Base-by-base conservation (phyloP, 2,888 invertebrate genomes). In the Laothoe populi region DNA sequence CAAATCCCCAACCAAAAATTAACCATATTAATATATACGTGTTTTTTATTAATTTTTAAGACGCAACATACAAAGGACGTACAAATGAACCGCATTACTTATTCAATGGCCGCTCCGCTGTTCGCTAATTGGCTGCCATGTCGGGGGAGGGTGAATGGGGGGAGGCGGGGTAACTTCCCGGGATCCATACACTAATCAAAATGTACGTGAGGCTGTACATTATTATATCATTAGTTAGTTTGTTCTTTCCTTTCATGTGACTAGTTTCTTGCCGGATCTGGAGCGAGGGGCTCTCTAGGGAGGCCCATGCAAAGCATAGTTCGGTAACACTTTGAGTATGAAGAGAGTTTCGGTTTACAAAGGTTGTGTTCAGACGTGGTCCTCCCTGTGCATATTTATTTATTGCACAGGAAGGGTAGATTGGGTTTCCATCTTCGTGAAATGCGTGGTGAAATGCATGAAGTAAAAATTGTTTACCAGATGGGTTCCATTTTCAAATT, bases 51-150 rank as follows among this genome's bases (percentile, higher is more conserved):
- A 26, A 19, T 53, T 45, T 5, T 4, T 40, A 65, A 64, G 62
- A 62, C 31, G 44, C 35, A 40, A 26, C 59, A 45, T 65, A 57
- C 61, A 60, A 66, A 66, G 57, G 65, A 66, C 60, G 44, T 61
- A 64, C 60, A 64, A 63, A 46, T 35, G 23, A 59, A 65, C 60
- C 63, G 16, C 63, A 67, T 65, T 26, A 66, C 57, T 44, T 60
- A 72, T 74, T 72, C 64, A 70, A 66, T 64, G 67, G 64, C 63
- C 64, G 65, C 45, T 62, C 60, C 31, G 57, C 48, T 57, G 63
- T 65, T 63, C 62, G 66, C 62, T 70, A 72, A 74, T 71, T 71
- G 70, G 69, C 63, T 48, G 48, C 62, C 53, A 19, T 53, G 53
- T 53, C 31, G 53, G 53, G 31, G 53, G 10, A 35, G 49, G 26